phyloP scores from a whole-genome alignment of 2,113 vertebrate genomes.

The Ceuthmochares aereus region DNA sequence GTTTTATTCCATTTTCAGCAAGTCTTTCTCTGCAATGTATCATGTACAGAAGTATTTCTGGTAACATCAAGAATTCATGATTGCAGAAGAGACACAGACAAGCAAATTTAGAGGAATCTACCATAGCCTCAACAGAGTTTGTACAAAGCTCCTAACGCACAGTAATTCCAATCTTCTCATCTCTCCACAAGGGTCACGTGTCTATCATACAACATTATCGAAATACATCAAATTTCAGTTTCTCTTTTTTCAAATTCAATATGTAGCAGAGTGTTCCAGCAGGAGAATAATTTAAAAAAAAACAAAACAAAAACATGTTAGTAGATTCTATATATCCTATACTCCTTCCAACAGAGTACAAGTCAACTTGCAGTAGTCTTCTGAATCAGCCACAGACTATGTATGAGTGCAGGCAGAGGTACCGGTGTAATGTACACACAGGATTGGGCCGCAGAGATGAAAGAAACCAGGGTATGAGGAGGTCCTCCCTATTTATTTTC shows the following conservation, averaged over 20 bases:
- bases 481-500: background rate
- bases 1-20: background rate
- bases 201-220: background rate
- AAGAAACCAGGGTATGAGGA: rapidly evolving
- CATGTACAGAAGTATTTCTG: background rate
- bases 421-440: rapidly evolving
- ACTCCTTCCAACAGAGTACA: background rate
- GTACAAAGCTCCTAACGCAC: background rate
- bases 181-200: rapidly evolving
- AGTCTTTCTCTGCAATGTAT: background rate
- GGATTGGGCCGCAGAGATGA: background rate
- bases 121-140: background rate
- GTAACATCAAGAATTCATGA: background rate
- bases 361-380: background rate
- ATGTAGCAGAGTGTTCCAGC: background rate
- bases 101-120: background rate
- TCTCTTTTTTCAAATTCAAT: background rate
- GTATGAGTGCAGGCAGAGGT: rapidly evolving
- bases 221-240: background rate
- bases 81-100: background rate
- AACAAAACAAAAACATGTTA: background rate
- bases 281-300: background rate
- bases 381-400: rapidly evolving
- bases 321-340: background rate
- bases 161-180: background rate